A percentile compares a stretch with the other conserved stretches of the same genome.
Conservation (phyloP, 2,113 vertebrate species). For the Coregonus clupeaformis region DNA sequence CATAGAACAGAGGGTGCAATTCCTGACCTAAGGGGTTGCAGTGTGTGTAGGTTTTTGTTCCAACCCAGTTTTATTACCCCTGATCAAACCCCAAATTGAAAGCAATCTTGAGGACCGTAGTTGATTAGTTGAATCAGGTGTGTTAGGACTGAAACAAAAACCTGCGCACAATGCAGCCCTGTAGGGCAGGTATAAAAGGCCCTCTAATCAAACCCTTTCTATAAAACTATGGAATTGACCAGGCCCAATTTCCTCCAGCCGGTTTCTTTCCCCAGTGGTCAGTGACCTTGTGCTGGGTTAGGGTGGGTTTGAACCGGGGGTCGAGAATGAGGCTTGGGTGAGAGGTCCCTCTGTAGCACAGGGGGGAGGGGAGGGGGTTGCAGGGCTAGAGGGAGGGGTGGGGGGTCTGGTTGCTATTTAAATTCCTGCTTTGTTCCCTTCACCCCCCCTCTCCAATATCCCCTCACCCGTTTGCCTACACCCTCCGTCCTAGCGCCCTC, state of each 20-base stretch:
- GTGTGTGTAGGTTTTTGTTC: no score
- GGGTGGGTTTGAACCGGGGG: slow-evolving; percentile 13
- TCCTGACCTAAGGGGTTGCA: no score
- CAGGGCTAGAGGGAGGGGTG: slow-evolving; percentile 6
- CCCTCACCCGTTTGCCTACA: background rate
- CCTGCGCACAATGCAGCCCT: background rate
- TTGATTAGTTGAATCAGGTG: background rate
- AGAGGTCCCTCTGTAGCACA: background rate
- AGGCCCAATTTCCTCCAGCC: background rate
- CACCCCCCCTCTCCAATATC: slow-evolving; percentile 16
- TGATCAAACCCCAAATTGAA: no score
- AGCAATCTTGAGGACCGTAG: no score
- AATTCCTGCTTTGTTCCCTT: slow-evolving; percentile 62
- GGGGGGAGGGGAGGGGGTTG: background rate
- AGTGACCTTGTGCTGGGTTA: background rate
- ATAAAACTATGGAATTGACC: background rate
- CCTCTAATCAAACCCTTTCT: background rate
- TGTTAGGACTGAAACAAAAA: background rate
- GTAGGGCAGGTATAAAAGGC: background rate
- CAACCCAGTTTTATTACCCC: no score
- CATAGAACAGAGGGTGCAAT: no score
- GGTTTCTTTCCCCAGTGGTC: background rate
- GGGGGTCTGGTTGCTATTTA: slow-evolving; percentile 46
- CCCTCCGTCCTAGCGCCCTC: slow-evolving; percentile 36
- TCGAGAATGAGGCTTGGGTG: slow-evolving; percentile 5